phyloP scores from a whole-genome alignment of 37 sponge, comb jelly and placozoan species.

The Corticium candelabrum region DNA sequence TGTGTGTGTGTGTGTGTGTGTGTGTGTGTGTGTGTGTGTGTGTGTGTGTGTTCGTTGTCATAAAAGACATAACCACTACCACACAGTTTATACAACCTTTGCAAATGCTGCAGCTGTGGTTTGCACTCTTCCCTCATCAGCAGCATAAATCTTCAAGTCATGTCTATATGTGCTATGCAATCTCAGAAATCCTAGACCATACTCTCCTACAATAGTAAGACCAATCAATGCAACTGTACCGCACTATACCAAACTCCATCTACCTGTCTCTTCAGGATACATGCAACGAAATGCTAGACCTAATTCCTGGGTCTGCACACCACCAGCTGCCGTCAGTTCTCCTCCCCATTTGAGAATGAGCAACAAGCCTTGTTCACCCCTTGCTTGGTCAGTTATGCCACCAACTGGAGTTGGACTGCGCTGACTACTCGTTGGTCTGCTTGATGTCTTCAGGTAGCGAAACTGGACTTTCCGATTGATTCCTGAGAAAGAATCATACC shows the following conservation, averaged over 20 bases:
- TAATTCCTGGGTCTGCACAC: conserved; percentile 68
- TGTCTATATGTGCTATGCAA: conserved; percentile 95
- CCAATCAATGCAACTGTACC: no score
- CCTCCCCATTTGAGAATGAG: conserved; percentile 96
- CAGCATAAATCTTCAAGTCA: conserved; percentile 93
- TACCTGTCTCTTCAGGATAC: conserved; percentile 83
- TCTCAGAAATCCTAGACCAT: conserved; percentile 74
- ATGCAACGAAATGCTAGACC: conserved; percentile 78
- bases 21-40: no score
- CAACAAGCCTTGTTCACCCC: conserved; percentile 34
- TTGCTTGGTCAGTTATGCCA: neutral
- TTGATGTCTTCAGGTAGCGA: conserved; percentile 12
- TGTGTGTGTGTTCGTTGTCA: no score
- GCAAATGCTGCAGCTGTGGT: conserved; percentile 94
- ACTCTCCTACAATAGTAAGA: conserved; percentile 12
- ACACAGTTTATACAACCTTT: no score
- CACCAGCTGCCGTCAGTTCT: conserved; percentile 72
- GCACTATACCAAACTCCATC: no score
- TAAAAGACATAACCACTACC: no score
- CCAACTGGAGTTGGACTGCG: neutral
- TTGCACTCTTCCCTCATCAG: conserved; percentile 93
- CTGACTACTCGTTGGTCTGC: neutral
- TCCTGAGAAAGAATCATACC: conserved; percentile 64
- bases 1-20: no score
- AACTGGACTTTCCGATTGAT: conserved; percentile 77